These are phyloP conservation scores for Eueremaeus valkanovi DNA, from an alignment of 2,888 invertebrate genomes.

Conservation along the genomic window DNA sequence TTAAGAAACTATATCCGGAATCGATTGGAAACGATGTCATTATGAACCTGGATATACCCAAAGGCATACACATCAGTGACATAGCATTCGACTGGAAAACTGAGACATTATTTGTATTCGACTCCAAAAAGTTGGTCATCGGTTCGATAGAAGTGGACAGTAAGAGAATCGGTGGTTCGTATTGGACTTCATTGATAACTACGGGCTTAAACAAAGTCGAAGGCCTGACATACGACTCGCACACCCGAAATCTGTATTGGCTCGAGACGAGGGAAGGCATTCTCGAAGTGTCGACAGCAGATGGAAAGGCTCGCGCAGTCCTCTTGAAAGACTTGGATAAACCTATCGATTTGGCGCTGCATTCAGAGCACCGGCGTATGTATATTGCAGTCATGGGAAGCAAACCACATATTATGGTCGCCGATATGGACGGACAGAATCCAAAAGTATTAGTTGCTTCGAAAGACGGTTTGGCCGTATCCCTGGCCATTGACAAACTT, in stretches of 20 bases:
- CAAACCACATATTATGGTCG: constrained; percentile 59
- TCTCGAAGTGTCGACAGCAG: constrained; percentile 65
- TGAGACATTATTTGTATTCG: constrained; percentile 55
- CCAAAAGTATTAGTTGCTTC: constrained; percentile 48
- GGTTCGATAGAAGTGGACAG: not conserved
- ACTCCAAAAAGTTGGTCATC: constrained; percentile 48
- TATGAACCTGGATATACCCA: not conserved
- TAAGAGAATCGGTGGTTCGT: too few species aligned
- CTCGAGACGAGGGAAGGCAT: constrained; percentile 62
- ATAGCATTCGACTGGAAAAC: constrained; percentile 50
- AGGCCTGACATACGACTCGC: constrained; percentile 64
- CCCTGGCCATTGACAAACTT: constrained; percentile 42
- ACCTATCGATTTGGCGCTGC: constrained; percentile 64
- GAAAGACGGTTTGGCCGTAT: constrained; percentile 38
- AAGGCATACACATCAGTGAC: not conserved
- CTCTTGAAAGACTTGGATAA: constrained; percentile 58
- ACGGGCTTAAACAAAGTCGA: constrained; percentile 57
- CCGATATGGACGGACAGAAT: constrained; percentile 65
- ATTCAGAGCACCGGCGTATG: constrained; percentile 67
- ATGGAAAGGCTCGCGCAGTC: constrained; percentile 59
- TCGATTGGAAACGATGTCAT: constrained; percentile 57
- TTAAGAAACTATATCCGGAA: constrained; percentile 64
- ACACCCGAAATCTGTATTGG: constrained; percentile 69
- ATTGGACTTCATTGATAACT: constrained; percentile 48
- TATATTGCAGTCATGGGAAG: constrained; percentile 57